Evolutionary conservation across 1,140 invertebrate genomes (phyloP), one percentile per base, ranked within the genome.

Genomic region (Achroia grisella): DNA sequence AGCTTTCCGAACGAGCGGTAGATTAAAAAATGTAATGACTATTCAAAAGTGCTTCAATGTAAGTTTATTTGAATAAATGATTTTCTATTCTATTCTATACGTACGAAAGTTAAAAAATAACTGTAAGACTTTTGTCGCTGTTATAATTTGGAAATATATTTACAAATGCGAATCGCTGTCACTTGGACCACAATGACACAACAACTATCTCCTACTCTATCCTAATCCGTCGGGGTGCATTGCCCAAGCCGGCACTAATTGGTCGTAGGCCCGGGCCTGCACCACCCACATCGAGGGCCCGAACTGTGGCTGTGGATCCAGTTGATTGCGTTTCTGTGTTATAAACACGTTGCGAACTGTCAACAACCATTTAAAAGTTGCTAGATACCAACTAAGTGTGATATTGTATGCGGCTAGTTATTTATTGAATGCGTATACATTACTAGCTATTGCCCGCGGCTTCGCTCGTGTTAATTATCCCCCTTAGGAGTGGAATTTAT

Each of bases 241-340:
- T 48, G 36, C 52, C 48, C 34, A 35, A 45, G 39, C 37, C 62
- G 58, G 39, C 52, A 55, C 58, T 65, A 65, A 65, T 65, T 65
- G 58, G 49, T 23, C 44, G 28, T 23, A 6, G 17, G 17, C 30
- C 29, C 41, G 43, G 29, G 39, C 15, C 32, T 23, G 17, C 17
- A 23, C 52, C 56, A 61, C 62, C 62, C 54, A 56, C 52, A 42
- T 41, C 40, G 39, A 33, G 34, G 13, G 1, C 49, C 51, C 23
- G n/a, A n/a, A n/a, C n/a, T n/a, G n/a, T n/a, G n/a, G 28, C 52
- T 55, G 48, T 6, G 17, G 17, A 23, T 23, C 17, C 56, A 51
- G 55, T 61, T 68, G 64, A 68, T 68, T 68, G 17, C 17, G 17
- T 23, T 23, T 23, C 17, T 23, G 6, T 23, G 60, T 54, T 23